Evolutionary conservation across 53 echinoderm and acorn worm species (phyloP), one percentile per base, ranked within the genome.

Genomic region (Actinopyga echinites): DNA sequence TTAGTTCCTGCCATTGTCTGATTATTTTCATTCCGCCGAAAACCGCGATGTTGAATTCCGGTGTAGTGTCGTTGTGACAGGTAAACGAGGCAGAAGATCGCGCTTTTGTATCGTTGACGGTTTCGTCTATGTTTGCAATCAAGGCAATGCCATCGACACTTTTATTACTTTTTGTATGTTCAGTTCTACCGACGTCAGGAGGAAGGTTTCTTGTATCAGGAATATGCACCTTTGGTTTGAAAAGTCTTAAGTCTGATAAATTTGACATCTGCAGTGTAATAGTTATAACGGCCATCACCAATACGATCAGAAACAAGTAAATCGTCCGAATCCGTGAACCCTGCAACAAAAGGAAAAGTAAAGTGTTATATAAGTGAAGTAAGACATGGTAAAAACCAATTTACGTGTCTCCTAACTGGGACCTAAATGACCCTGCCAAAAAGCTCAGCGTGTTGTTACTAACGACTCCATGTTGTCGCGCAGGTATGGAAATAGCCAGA

Each of bases 1-100:
- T 17, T 5, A 89, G 86, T 73, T 94, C 91, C 29, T 57, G 65
- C 89, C 87, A 82, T 56, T 86, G 82, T 26, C 69, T 74, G 35
- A 94, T 67, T 24, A 86, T 56, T 25, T 86, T 89, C 25, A 91
- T 89, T 28, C 87, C 71, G 13, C 89, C 91, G 44, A 84, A 86
- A 1, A 94, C 67, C n/a, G 88, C 82, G 24, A 94, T 79, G 1
- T 67, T 80, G 54, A 77, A 49, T 10, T 23, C 44, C 57, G 56
- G 78, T 53, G 66, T 57, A 15, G 68, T 77, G 15, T 31, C 30
- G 32, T 77, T 77, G 44, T 53, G 24, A 56, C 77, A 77, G 12
- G 49, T 17, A 17, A 77, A 24, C 26, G 62, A 9, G 22, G 62
- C 15, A 25, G 62, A 59, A 59, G 15, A 26, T 29, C 26, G 25